These are phyloP conservation scores for Eolophus roseicapilla DNA, from an alignment of 2,113 vertebrate species.

Conservation along the genomic window DNA sequence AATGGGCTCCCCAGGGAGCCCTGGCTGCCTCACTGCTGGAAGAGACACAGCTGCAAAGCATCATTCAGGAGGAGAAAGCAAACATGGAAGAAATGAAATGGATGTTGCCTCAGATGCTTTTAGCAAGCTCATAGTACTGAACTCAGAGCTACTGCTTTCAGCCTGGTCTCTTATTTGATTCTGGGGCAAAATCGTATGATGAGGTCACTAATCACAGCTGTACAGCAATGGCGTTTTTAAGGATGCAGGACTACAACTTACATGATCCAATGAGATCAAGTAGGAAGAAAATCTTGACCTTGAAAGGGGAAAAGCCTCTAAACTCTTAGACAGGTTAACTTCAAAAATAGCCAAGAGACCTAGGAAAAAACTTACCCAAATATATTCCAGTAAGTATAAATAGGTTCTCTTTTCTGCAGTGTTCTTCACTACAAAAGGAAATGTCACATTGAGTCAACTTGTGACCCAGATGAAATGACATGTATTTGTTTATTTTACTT, in stretches of 20 bases:
- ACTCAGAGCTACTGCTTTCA: not conserved
- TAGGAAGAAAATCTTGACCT: not conserved
- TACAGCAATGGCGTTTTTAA: not conserved
- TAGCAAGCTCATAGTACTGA: not conserved
- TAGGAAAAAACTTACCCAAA: not conserved
- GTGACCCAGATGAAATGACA: constrained; percentile 39
- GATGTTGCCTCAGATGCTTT: not conserved
- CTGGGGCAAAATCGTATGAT: not conserved
- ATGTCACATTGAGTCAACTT: constrained; percentile 39
- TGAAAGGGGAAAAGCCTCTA: not conserved
- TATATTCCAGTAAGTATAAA: constrained; percentile 18
- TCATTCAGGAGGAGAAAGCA: not conserved
- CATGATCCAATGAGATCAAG: not conserved
- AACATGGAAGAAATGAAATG: not conserved
- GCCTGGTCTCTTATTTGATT: not conserved
- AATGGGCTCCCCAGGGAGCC: constrained; percentile 37
- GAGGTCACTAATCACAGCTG: not conserved
- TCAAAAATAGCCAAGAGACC: constrained; percentile 7
- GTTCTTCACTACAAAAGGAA: constrained; percentile 35
- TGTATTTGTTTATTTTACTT: constrained; percentile 52
- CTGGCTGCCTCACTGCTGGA: not conserved
- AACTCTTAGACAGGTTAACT: not conserved
- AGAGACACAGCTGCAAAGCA: constrained; percentile 40
- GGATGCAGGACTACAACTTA: not conserved
- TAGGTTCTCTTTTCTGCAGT: not conserved